phyloP scores from a whole-genome alignment of 2,797 vertebrate genomes.

The Tapera naevia region DNA sequence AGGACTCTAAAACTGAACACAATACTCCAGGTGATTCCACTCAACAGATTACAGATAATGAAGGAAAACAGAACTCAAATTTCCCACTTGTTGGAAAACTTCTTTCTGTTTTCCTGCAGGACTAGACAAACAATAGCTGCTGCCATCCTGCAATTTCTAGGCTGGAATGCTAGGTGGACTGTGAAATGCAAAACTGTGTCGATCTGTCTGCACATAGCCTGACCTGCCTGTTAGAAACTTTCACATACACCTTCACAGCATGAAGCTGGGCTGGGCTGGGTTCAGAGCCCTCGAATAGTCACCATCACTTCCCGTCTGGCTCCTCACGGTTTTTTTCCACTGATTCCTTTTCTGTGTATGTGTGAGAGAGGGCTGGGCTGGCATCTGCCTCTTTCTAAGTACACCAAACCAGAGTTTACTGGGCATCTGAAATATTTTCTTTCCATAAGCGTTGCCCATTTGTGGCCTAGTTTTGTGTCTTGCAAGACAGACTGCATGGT shows the following conservation, averaged over 20 bases:
- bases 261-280: not conserved
- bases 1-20: too few relatives aligned
- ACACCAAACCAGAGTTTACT: not conserved
- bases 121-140: not conserved
- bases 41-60: not conserved
- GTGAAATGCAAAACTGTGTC: not conserved
- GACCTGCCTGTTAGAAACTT: not conserved
- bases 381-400: not conserved
- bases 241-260: not conserved
- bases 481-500: not conserved
- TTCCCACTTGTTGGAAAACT: not conserved
- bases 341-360: not conserved
- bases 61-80: not conserved
- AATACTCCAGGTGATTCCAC: not conserved
- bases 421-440: not conserved
- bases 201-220: not conserved
- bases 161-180: not conserved
- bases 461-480: not conserved
- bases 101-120: not conserved
- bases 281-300: not conserved
- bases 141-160: not conserved
- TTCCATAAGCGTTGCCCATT: not conserved
- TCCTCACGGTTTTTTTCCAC: not conserved
- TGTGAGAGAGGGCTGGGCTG: not conserved
- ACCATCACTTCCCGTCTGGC: rapidly evolving